Evolutionary conservation across 2,113 vertebrate species (phyloP).

Genomic region (Amia ocellicauda): DNA sequence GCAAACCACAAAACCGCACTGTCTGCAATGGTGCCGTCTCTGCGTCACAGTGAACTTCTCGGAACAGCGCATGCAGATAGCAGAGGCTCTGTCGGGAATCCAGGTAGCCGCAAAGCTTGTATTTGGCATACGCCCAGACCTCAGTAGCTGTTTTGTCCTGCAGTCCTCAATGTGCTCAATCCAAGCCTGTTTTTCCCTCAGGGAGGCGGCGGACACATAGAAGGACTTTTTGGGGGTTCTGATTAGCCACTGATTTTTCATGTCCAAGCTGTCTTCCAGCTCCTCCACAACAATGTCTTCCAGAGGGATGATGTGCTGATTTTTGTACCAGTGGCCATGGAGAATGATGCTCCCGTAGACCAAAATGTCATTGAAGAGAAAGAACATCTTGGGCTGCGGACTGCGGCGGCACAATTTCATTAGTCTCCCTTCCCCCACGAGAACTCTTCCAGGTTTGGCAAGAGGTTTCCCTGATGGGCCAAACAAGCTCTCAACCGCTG

Average conservation of each 20-base stretch:
- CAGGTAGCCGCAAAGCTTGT: slow-evolving; percentile 68
- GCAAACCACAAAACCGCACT: slow-evolving; percentile 85
- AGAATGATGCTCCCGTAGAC: slow-evolving; percentile 82
- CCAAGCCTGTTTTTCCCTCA: slow-evolving; percentile 80
- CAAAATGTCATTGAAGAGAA: slow-evolving; percentile 87
- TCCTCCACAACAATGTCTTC: slow-evolving; percentile 78
- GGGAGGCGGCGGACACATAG: slow-evolving; percentile 73
- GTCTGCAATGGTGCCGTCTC: slow-evolving; percentile 84
- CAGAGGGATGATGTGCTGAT: slow-evolving; percentile 78
- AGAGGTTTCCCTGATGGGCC: slow-evolving; percentile 64
- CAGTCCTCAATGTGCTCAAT: slow-evolving; percentile 80
- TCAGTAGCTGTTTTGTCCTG: slow-evolving; percentile 54
- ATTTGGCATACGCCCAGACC: slow-evolving; percentile 32
- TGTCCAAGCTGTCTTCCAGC: slow-evolving; percentile 65
- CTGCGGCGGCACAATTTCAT: slow-evolving; percentile 81
- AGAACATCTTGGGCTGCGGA: slow-evolving; percentile 77
- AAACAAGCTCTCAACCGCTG: slow-evolving; percentile 76
- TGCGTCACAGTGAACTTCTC: slow-evolving; percentile 71
- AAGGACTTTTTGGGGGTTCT: slow-evolving; percentile 88
- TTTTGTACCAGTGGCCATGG: slow-evolving; percentile 71
- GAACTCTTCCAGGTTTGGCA: slow-evolving; percentile 66
- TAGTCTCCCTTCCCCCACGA: slow-evolving; percentile 84
- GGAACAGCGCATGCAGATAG: slow-evolving; percentile 87
- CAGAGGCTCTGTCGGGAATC: slow-evolving; percentile 79
- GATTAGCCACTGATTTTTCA: slow-evolving; percentile 88